Conservation (phyloP, 2,797 vertebrate genomes). For the Gallirallus australis region DNA sequence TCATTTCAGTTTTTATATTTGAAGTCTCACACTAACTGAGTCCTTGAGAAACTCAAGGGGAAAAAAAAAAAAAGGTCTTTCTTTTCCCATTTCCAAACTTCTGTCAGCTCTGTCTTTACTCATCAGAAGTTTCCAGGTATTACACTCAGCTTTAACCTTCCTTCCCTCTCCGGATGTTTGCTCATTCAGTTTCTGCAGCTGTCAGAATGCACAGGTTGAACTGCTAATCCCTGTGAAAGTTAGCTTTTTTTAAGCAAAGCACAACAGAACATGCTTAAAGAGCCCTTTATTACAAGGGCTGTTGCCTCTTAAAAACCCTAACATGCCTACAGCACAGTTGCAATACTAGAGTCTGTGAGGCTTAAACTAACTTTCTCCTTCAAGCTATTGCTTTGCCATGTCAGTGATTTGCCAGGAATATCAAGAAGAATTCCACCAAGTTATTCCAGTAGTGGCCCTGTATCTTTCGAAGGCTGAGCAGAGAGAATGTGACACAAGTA, state of each 20-base stretch:
- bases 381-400: neutral
- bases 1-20: neutral
- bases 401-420: neutral
- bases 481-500: slow-evolving; percentile 56
- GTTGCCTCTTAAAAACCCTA: neutral
- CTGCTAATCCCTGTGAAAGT: neutral
- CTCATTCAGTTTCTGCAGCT: neutral
- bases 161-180: neutral
- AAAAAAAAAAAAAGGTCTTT: neutral
- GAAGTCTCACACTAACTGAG: neutral
- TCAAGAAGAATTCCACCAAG: neutral
- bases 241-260: neutral
- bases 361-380: neutral
- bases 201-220: neutral
- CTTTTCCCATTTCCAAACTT: neutral
- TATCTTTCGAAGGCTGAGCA: slow-evolving; percentile 13
- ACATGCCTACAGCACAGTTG: neutral
- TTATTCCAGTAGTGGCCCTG: neutral
- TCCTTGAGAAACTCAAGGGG: neutral
- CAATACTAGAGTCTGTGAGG: neutral
- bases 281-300: neutral
- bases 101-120: neutral
- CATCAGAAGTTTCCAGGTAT: neutral
- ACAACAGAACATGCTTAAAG: neutral
- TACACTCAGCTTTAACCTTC: neutral